Conservation (phyloP, 2,888 invertebrate genomes). For the Euzetes globulus region DNA sequence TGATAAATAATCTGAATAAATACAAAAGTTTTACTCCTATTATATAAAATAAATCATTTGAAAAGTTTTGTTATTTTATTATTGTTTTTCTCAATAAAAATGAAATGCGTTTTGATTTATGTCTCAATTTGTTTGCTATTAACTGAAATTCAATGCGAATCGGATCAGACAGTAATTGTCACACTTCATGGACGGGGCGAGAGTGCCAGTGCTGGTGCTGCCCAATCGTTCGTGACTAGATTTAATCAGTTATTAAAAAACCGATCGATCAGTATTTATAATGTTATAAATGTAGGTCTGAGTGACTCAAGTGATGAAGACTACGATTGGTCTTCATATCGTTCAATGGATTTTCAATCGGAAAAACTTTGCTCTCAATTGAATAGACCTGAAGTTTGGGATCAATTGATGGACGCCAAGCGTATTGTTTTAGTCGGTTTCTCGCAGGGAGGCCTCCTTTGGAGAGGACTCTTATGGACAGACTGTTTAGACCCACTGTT, state of each 20-base stretch:
- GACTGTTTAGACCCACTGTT: constrained; percentile 5
- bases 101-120: background rate
- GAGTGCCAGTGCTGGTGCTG: background rate
- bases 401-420: background rate
- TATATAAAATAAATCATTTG: too few relatives aligned
- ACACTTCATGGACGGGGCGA: constrained; percentile 17
- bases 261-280: background rate
- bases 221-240: background rate
- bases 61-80: too few relatives aligned
- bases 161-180: background rate
- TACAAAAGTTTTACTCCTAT: too few relatives aligned
- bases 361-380: background rate
- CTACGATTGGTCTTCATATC: constrained; percentile 21
- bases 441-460: constrained; percentile 20
- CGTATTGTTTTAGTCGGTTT: constrained; percentile 9
- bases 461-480: background rate
- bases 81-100: background rate
- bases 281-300: constrained; percentile 1
- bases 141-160: background rate
- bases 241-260: background rate
- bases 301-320: constrained; percentile 9
- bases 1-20: too few relatives aligned
- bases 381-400: background rate
- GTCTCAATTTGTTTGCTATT: background rate
- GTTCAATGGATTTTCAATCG: constrained; percentile 12